A percentile compares a stretch with the other conserved stretches of the same genome.
Conservation (phyloP, 2,797 vertebrate species). For the Anas bahamensis region DNA sequence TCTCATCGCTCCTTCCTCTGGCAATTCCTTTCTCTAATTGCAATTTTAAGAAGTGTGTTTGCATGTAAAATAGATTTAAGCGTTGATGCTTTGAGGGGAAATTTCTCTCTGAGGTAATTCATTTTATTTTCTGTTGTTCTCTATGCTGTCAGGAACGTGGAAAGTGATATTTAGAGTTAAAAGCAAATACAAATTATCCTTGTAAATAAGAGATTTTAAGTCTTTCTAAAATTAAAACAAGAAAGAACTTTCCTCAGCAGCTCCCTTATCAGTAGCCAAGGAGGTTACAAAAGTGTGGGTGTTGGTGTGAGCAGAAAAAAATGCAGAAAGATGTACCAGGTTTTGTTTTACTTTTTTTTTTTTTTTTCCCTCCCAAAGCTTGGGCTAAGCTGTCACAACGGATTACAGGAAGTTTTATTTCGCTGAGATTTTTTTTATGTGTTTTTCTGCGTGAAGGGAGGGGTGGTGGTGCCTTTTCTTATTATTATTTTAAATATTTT, state of each 20-base stretch:
- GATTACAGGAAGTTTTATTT: conserved; percentile 31
- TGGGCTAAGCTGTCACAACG: background rate
- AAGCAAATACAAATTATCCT: conserved; percentile 4
- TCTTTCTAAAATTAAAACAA: conserved; percentile 16
- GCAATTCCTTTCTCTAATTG: conserved; percentile 24
- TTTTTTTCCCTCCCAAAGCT: background rate
- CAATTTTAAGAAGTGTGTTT: background rate
- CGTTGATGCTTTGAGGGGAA: conserved; percentile 1
- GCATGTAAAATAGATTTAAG: conserved; percentile 44
- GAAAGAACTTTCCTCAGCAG: background rate
- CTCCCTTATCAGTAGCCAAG: background rate
- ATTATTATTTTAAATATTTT: conserved; percentile 13
- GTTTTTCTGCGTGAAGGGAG: background rate
- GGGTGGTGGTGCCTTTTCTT: conserved; percentile 12
- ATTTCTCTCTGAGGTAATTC: background rate
- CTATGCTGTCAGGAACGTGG: background rate
- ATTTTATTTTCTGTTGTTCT: conserved; percentile 1
- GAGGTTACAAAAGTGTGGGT: background rate
- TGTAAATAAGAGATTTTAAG: background rate
- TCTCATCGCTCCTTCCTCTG: conserved; percentile 34
- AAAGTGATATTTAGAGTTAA: background rate
- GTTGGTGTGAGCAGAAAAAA: background rate
- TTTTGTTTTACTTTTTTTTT: background rate
- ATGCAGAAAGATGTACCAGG: background rate
- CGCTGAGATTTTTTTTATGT: background rate